Conservation (phyloP, 2,113 vertebrate genomes). For the Trematomus loennbergii region DNA sequence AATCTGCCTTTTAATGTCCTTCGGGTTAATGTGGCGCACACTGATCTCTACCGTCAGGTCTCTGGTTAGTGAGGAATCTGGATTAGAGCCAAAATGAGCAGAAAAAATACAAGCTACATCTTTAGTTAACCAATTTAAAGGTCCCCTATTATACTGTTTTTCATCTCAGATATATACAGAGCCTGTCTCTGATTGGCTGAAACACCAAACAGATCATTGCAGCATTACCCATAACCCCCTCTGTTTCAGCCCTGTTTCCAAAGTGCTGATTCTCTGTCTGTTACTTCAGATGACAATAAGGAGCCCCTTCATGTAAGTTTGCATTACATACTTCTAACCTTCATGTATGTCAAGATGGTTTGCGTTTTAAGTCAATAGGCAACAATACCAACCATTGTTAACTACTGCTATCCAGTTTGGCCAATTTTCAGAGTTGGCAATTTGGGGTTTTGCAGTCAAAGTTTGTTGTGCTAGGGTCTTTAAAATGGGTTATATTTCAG, state of each 20-base stretch:
- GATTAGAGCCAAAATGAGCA: not conserved
- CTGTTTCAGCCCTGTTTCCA: too few relatives aligned
- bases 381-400: not conserved
- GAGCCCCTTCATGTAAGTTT: not conserved
- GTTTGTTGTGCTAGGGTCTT: too few relatives aligned
- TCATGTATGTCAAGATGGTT: not conserved
- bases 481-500: too few relatives aligned
- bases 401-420: not conserved
- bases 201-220: too few relatives aligned
- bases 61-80: not conserved
- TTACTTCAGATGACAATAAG: too few relatives aligned
- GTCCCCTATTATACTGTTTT: too few relatives aligned
- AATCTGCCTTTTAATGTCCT: constrained; percentile 6
- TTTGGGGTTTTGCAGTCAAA: too few relatives aligned
- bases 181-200: too few relatives aligned
- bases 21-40: constrained; percentile 4
- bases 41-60: constrained; percentile 5
- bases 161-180: too few relatives aligned
- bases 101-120: not conserved
- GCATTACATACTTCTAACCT: not conserved
- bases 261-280: too few relatives aligned
- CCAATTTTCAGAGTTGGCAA: not conserved
- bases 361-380: not conserved
- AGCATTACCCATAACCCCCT: too few relatives aligned
- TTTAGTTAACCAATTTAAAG: not conserved